Base-by-base conservation (phyloP, 2,888 invertebrate species). In the Leucania comma region DNA sequence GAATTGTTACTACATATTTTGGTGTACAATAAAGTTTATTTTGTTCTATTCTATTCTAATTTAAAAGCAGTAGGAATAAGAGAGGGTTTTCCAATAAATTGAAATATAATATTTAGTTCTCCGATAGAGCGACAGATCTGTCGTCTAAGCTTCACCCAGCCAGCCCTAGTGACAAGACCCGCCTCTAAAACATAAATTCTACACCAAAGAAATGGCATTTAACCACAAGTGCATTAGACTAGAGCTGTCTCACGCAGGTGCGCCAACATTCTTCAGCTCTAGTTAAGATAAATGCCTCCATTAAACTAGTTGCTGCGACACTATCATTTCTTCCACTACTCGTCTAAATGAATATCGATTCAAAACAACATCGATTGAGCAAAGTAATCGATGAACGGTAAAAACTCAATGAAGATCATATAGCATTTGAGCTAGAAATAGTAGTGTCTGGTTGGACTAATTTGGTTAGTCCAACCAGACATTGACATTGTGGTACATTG, bases 321-420 rank as follows among this genome's bases (percentile, higher is more conserved):
- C 71, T 78, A 69, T 60, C 71, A 78, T 69, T 59, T 64, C 67
- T 67, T 73, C 62, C 60, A 60, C 66, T 68, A 59, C 68, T 81
- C 68, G 58, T 48, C 54, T 68, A 57, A 78, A 78, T 82, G 29
- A 65, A 83, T 82, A 82, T 83, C 73, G 71, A 72, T 75, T 86
- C 57, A 61, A 72, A 78, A 78, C 68, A 70, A 78, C 63, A 75
- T 85, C 73, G 72, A 83, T 83, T 81, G 73, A 63, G 58, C 65
- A 68, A 62, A 70, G 73, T 83, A 81, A 85, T 79, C 83, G 74
- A 79, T 78, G 12, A 79, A 59, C 80, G 48, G 77, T 76, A 68
- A 64, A 68, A 81, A 75, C 48, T 32, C 46, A 68, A 60, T 24
- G 26, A 46, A 14, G 50, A 74, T 46, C 38, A 24, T 22, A 22